Conservation (phyloP, 1,140 invertebrate species). For the Thaumetopoea pityocampa region DNA sequence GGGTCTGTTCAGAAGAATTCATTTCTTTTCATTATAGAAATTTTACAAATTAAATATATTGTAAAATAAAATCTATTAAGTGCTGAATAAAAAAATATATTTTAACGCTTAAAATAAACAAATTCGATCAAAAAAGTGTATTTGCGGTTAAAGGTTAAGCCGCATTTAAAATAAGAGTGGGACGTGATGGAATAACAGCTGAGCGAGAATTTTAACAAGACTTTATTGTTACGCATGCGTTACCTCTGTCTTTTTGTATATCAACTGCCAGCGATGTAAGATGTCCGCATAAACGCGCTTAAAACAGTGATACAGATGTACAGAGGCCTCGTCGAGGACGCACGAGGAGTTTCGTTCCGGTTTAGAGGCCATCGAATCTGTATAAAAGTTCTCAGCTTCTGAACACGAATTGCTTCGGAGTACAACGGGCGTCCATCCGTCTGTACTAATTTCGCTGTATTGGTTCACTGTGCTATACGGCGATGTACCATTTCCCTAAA, state of each 20-base stretch:
- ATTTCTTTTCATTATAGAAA: too few species aligned
- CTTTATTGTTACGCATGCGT: too few species aligned
- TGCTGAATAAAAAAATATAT: too few species aligned
- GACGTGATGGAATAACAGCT: too few species aligned
- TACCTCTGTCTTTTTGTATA: constrained; percentile 87
- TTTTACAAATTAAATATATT: too few species aligned
- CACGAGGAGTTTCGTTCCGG: constrained; percentile 51
- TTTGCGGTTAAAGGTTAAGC: too few species aligned
- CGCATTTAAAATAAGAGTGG: too few species aligned
- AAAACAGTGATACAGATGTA: constrained; percentile 88
- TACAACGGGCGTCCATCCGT: constrained; percentile 83
- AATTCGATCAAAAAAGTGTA: too few species aligned
- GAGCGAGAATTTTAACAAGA: neutral
- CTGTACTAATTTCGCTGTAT: constrained; percentile 84
- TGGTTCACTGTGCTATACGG: constrained; percentile 95
- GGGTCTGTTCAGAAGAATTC: too few species aligned
- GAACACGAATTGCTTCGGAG: constrained; percentile 93
- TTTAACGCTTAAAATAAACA: too few species aligned
- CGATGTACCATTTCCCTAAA: constrained; percentile 83
- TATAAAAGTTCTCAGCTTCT: constrained; percentile 82
- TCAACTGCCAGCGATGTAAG: constrained; percentile 86
- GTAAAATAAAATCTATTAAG: too few species aligned
- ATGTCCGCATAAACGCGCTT: constrained; percentile 93
- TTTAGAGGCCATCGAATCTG: constrained; percentile 48
- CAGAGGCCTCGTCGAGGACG: constrained; percentile 57